Base-by-base conservation (phyloP, 2,113 vertebrate genomes). In the Labrus mixtus region DNA sequence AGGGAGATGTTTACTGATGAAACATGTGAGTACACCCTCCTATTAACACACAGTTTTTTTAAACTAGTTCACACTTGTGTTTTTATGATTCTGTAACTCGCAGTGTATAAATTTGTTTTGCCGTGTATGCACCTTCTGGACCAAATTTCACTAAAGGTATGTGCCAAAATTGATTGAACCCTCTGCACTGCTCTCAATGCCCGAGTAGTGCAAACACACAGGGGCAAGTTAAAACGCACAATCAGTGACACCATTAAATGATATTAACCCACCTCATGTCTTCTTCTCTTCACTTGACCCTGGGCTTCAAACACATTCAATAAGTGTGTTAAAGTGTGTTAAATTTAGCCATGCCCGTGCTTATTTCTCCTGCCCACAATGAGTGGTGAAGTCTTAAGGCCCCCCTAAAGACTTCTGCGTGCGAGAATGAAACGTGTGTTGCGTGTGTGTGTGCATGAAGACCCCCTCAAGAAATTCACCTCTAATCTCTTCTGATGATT, bases 401-500 rank as follows among this genome's bases (percentile, higher is more conserved):
- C 62, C 72, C 70, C 83, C 87, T 82, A 46, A 90, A 90, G 89
- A 81, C 69, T 76, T 84, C 57, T 78, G 76, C 56, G 50, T 51
- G 23, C 60, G 43, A 73, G 71, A 68, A 54, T 58, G 58, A 48
- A 6, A 48, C 74, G 51, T 51, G 78, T 69, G 74, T 73, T 75
- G 61, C 43, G 17, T 65, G 57, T 65, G 68, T 60, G 29, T 33
- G 73, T 78, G 81, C 53, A 76, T 63, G 66, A 83, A 86, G 69
- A 88, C 75, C 81, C 86, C 87, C 79, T 81, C 78, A 87, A 91
- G 80, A 89, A 89, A 90, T 88, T 79, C 76, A 87, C 76, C 77
- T 88, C 75, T 89, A 91, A 90, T 92, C 87, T 81, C 74, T 79
- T 87, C 74, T 89, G 90, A 91, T 91, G 87, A 90, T 92, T 87